A percentile compares a stretch with the other conserved stretches of the same genome.
Evolutionary conservation across 2,888 invertebrate species (phyloP).

Genomic region (Scaptomyza reducta): DNA sequence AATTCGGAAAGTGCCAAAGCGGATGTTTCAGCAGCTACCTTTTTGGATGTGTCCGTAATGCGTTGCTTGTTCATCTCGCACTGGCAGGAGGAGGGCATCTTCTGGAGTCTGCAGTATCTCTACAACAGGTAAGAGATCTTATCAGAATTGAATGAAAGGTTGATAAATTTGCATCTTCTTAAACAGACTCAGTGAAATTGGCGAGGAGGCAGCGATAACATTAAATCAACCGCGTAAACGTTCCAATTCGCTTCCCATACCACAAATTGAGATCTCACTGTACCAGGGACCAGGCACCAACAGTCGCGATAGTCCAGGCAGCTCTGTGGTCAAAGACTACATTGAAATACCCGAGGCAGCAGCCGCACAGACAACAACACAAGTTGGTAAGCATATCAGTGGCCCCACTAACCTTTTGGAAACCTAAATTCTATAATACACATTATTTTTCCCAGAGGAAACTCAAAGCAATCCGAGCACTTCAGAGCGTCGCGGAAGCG

Average conservation of each 20-base stretch:
- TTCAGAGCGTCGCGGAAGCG: slow-evolving; percentile 88
- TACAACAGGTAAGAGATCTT: slow-evolving; percentile 89
- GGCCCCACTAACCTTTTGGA: too few species aligned
- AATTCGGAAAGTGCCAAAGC: slow-evolving; percentile 84
- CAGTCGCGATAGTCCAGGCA: slow-evolving; percentile 84
- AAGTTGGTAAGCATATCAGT: slow-evolving; percentile 66
- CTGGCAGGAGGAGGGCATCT: slow-evolving; percentile 99
- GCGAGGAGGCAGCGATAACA: slow-evolving; percentile 90
- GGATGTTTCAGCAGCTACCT: slow-evolving; percentile 94
- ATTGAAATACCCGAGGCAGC: slow-evolving; percentile 91
- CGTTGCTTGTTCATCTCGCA: slow-evolving; percentile 97
- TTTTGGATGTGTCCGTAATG: slow-evolving; percentile 97
- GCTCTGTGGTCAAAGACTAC: slow-evolving; percentile 87
- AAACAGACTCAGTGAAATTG: slow-evolving; percentile 92
- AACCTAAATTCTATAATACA: not conserved
- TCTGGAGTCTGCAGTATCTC: slow-evolving; percentile 97
- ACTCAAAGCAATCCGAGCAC: slow-evolving; percentile 58
- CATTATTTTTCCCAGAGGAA: slow-evolving; percentile 71
- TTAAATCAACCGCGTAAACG: slow-evolving; percentile 92
- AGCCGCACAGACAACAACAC: slow-evolving; percentile 85
- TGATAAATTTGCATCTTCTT: not conserved
- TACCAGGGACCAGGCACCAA: slow-evolving; percentile 89
- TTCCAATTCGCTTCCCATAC: slow-evolving; percentile 96
- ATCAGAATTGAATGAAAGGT: too few species aligned
- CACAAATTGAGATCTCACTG: slow-evolving; percentile 94